phyloP scores from a whole-genome alignment of 2,888 invertebrate species.

The Helleia helle region DNA sequence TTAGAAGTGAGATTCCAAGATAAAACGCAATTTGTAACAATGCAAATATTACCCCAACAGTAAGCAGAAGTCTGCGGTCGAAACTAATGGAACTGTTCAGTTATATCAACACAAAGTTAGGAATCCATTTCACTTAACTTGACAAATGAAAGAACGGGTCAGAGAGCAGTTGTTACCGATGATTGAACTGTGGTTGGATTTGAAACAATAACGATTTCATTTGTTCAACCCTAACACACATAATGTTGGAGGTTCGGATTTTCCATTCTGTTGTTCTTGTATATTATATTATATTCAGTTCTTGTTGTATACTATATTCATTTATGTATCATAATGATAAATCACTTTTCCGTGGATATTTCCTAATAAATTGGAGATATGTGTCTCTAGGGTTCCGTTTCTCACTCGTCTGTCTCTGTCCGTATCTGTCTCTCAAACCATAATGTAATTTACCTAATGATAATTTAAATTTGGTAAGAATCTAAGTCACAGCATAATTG shows the following conservation, averaged over 20 bases:
- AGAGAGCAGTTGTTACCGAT: conserved; percentile 31
- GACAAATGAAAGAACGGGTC: conserved; percentile 47
- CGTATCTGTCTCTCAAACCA: too few species aligned
- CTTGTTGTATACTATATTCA: too few species aligned
- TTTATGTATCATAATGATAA: too few species aligned
- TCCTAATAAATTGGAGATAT: too few species aligned
- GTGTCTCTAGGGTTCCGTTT: too few species aligned
- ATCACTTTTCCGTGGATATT: too few species aligned
- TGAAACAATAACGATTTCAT: conserved; percentile 15
- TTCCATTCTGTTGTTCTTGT: neutral
- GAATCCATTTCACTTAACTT: conserved; percentile 28
- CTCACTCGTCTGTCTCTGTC: too few species aligned
- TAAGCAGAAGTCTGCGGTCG: conserved; percentile 13
- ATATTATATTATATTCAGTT: too few species aligned
- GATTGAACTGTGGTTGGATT: conserved; percentile 33
- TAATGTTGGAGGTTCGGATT: conserved; percentile 3
- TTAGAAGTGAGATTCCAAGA: too few species aligned
- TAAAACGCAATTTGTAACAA: neutral
- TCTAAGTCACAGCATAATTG: too few species aligned
- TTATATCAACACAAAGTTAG: conserved; percentile 14
- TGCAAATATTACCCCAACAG: conserved; percentile 9
- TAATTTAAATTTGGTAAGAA: too few species aligned
- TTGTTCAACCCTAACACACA: conserved; percentile 3
- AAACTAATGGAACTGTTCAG: conserved; percentile 19
- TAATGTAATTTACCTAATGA: too few species aligned